These are phyloP conservation scores for Himalopsyche kuldschensis DNA, from an alignment of 2,888 invertebrate species.

Conservation along the genomic window DNA sequence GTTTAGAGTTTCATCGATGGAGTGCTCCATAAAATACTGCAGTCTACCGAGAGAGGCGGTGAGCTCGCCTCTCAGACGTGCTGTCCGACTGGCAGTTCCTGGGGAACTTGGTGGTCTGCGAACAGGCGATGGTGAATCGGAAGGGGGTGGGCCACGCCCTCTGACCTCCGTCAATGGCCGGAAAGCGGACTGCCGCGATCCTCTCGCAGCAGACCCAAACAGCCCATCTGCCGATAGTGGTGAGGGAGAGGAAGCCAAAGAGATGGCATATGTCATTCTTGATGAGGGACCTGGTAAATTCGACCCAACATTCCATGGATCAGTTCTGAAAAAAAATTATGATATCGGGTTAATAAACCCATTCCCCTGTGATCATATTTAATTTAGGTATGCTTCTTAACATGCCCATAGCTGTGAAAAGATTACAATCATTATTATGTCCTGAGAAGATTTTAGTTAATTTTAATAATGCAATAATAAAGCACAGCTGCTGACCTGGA, in stretches of 20 bases:
- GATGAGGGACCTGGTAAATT: background rate
- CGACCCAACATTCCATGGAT: background rate
- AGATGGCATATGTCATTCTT: background rate
- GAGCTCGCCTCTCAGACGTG: slow-evolving; percentile 14
- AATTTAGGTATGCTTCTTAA: too few species aligned
- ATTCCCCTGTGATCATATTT: too few species aligned
- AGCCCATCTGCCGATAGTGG: slow-evolving; percentile 44
- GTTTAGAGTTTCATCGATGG: slow-evolving; percentile 33
- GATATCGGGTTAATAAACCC: too few species aligned
- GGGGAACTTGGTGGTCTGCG: background rate
- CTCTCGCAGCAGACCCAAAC: slow-evolving; percentile 30
- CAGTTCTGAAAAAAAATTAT: too few species aligned
- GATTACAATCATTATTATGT: too few species aligned
- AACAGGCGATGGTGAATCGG: background rate
- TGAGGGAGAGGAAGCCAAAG: slow-evolving; percentile 32
- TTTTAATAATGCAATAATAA: too few species aligned
- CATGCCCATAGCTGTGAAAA: too few species aligned
- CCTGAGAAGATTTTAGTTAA: too few species aligned
- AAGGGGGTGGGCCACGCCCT: slow-evolving; percentile 33
- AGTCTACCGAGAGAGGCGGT: slow-evolving; percentile 31
- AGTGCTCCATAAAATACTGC: slow-evolving; percentile 35
- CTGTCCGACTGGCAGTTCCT: background rate
- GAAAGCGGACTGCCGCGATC: slow-evolving; percentile 53
- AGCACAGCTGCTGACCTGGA: background rate
- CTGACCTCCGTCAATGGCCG: slow-evolving; percentile 46